phyloP scores from a whole-genome alignment of 2,888 invertebrate species.

The Napeogenes inachia region DNA sequence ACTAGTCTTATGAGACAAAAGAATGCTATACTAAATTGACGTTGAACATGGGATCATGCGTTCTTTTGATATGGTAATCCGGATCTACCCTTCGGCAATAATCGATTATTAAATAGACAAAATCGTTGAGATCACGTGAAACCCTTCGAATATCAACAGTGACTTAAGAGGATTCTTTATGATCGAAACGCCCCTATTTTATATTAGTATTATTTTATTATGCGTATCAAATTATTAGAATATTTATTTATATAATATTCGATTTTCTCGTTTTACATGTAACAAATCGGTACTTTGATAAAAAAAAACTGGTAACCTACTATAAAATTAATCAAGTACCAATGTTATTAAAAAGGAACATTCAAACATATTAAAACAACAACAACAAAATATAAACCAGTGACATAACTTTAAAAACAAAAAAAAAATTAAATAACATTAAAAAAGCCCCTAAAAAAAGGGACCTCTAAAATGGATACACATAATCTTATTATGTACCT shows the following conservation, averaged over 20 bases:
- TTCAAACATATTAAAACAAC: too few relatives aligned
- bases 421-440: too few relatives aligned
- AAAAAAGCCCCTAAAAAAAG: too few relatives aligned
- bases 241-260: not conserved
- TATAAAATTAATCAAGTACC: too few relatives aligned
- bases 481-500: too few relatives aligned
- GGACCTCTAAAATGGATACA: too few relatives aligned
- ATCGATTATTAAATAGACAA: slow-evolving; percentile 73
- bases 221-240: slow-evolving; percentile 13
- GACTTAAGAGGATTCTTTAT: slow-evolving; percentile 59
- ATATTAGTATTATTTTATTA: not conserved
- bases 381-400: too few relatives aligned
- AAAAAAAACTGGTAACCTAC: too few relatives aligned
- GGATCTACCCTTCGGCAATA: slow-evolving; percentile 57
- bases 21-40: slow-evolving; percentile 67
- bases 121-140: slow-evolving; percentile 54
- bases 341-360: too few relatives aligned
- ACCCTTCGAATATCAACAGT: slow-evolving; percentile 49
- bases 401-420: too few relatives aligned
- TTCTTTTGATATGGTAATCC: slow-evolving; percentile 75
- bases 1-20: slow-evolving; percentile 39
- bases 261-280: too few relatives aligned
- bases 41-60: slow-evolving; percentile 61
- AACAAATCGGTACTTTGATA: too few relatives aligned
- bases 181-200: slow-evolving; percentile 47